Conservation (phyloP, 35 echinoderm and acorn worm species). For the Hemicentrotus pulcherrimus region DNA sequence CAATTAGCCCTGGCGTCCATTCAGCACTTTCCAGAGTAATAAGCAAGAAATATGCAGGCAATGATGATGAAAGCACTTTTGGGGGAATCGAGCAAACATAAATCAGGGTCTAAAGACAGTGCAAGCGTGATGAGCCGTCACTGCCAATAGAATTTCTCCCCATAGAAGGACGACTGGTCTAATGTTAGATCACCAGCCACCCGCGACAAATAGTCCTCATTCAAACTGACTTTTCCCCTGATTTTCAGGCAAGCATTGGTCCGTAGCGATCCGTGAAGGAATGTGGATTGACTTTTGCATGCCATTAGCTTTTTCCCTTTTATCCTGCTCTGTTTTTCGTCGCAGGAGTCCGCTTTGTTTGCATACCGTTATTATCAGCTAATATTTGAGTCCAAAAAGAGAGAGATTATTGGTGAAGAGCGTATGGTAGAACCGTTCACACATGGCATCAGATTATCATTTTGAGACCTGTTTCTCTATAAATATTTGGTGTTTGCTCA, state of each 20-base stretch:
- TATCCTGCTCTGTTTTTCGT: neutral
- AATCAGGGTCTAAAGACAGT: neutral
- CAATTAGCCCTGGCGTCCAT: neutral
- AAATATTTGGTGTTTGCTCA: no score
- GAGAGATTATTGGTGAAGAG: neutral
- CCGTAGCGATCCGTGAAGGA: neutral
- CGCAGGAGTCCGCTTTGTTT: neutral
- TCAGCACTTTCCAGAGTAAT: neutral
- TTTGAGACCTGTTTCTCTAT: no score
- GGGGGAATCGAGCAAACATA: neutral
- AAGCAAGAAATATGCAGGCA: slow-evolving; percentile 1
- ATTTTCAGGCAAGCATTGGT: neutral
- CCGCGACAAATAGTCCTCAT: neutral
- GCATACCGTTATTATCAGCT: slow-evolving; percentile 3
- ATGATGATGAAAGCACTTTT: neutral
- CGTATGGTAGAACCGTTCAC: neutral
- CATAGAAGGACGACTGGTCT: neutral
- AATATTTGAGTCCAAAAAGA: neutral
- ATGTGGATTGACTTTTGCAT: neutral
- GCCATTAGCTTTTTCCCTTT: neutral
- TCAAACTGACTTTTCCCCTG: neutral
- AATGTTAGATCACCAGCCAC: neutral
- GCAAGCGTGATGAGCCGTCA: neutral
- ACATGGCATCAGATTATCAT: neutral
- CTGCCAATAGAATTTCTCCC: neutral